phyloP scores from a whole-genome alignment of 1,140 invertebrate genomes.

The Archivesica marissinica region DNA sequence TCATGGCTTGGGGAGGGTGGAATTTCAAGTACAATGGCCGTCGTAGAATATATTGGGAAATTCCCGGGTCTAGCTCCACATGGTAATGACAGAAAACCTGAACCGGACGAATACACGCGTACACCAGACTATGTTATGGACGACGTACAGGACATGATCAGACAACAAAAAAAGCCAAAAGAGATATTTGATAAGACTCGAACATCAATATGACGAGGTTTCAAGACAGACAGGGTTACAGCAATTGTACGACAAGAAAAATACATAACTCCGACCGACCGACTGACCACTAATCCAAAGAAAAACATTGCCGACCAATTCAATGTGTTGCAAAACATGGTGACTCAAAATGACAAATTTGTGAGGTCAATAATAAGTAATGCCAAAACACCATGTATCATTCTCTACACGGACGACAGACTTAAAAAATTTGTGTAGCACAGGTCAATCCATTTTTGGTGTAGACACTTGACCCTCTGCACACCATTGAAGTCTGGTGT shows the following conservation, averaged over 20 bases:
- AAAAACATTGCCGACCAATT: slow-evolving; percentile 62
- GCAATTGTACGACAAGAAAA: slow-evolving; percentile 50
- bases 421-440: slow-evolving; percentile 39
- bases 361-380: slow-evolving; percentile 30
- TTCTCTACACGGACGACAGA: slow-evolving; percentile 64
- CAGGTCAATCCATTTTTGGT: slow-evolving; percentile 53
- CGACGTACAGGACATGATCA: background rate
- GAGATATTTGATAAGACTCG: slow-evolving; percentile 36
- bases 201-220: slow-evolving; percentile 54
- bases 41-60: slow-evolving; percentile 63
- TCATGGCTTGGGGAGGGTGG: slow-evolving; percentile 52
- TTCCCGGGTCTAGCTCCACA: slow-evolving; percentile 55
- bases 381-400: slow-evolving; percentile 42
- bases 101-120: slow-evolving; percentile 30
- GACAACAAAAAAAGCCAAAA: too few relatives aligned
- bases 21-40: slow-evolving; percentile 29
- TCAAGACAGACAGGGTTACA: slow-evolving; percentile 11
- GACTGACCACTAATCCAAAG: background rate
- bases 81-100: slow-evolving; percentile 56
- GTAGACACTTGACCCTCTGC: too few relatives aligned
- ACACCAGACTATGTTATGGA: slow-evolving; percentile 49
- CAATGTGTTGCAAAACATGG: slow-evolving; percentile 45
- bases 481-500: too few relatives aligned
- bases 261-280: slow-evolving; percentile 23
- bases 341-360: slow-evolving; percentile 32